These are phyloP conservation scores for Chrysopilus asiliformis DNA, from an alignment of 2,888 invertebrate genomes.

Conservation along the genomic window DNA sequence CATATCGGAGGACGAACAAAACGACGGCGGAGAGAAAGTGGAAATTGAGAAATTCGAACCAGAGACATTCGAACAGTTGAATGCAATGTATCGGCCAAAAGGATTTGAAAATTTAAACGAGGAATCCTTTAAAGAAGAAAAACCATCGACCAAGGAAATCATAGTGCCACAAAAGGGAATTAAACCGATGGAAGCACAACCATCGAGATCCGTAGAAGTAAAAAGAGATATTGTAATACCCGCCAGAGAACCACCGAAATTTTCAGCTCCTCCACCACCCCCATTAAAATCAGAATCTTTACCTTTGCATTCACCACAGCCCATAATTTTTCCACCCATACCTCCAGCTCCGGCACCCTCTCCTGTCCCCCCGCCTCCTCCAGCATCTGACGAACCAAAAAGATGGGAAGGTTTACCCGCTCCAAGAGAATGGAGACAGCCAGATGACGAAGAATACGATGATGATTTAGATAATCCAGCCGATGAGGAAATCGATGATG, in stretches of 20 bases:
- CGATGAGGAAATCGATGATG: slow-evolving; percentile 29
- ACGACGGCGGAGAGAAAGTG: slow-evolving; percentile 21
- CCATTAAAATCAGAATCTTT: no score
- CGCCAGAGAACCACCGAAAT: neutral
- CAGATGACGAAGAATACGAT: slow-evolving; percentile 17
- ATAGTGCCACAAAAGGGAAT: no score
- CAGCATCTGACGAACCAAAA: no score
- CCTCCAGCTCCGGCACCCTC: no score
- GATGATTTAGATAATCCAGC: slow-evolving; percentile 22
- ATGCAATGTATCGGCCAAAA: slow-evolving; percentile 23
- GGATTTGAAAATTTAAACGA: slow-evolving; percentile 20
- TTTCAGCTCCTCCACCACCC: no score
- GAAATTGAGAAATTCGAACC: slow-evolving; percentile 21
- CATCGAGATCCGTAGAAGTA: no score
- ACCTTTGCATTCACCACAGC: no score
- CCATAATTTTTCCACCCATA: no score
- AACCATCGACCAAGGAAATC: no score
- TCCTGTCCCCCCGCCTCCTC: no score
- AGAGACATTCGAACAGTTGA: slow-evolving; percentile 30
- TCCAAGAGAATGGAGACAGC: no score
- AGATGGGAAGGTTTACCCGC: no score
- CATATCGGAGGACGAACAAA: slow-evolving; percentile 21
- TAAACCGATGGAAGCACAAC: slow-evolving; percentile 26
- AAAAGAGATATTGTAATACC: slow-evolving; percentile 6
- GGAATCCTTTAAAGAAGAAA: slow-evolving; percentile 16